Base-by-base conservation (phyloP, 2,888 invertebrate genomes). In the Dione juno region DNA sequence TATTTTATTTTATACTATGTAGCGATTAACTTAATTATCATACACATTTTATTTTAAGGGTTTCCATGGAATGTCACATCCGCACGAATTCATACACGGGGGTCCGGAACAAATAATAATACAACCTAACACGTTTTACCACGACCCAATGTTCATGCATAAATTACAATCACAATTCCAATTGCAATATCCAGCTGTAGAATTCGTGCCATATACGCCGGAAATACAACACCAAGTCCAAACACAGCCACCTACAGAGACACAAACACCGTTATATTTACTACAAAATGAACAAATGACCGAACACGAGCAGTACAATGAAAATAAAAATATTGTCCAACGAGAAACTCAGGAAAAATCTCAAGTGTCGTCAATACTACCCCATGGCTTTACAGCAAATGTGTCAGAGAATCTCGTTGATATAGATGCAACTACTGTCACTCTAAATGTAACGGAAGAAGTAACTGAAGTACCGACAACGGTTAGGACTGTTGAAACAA, bases 111-210 rank as follows among this genome's bases (percentile, higher is more conserved):
- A 88, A 11, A 83, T 89, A 59, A 83, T 90, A 21, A 88, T 92
- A 74, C 84, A 89, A 70, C 89, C 89, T 3, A 87, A 86, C 72
- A 84, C 88, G 13, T 82, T 94, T 9, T 94, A 94, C 75, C 94
- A 94, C 11, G 94, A 94, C 76, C 89, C 89, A n/a, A 80, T 84
- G 74, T 93, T 88, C 74, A 80, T 94, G 66, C 92, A 92, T 75
- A 92, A 92, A 76, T 80, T 92, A 37, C 92, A 92, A 78, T 84
- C 80, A 45, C 91, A 91, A 73, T 79, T 91, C n/a, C n/a, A n/a
- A 21, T 76, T 89, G 52, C 88, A 91, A 52, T 89, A 88, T 76
- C 89, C 88, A 0, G 81, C 88, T 5, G 83, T 93, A 1, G 92
- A 93, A 73, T 91, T 92, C 70, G 85, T 92, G 71, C 92, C 93